A percentile compares a stretch with the other conserved stretches of the same genome.
Evolutionary conservation across 2,888 invertebrate genomes (phyloP).

Genomic region (Epistrophe grossulariae): DNA sequence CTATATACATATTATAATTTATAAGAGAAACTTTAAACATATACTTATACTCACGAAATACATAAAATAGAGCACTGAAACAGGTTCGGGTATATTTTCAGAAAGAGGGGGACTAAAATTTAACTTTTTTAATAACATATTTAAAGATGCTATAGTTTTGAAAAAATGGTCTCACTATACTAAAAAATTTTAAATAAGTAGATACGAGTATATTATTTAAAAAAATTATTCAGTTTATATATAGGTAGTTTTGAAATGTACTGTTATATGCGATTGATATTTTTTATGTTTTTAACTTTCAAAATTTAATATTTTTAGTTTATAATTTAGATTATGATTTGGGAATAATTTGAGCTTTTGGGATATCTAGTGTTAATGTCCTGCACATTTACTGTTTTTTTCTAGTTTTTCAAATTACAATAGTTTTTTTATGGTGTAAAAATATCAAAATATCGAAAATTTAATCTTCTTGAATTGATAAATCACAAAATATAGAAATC

Average conservation of each 20-base stretch:
- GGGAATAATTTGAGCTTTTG: neutral
- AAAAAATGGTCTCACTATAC: neutral
- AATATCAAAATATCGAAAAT: too few relatives aligned
- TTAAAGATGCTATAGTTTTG: neutral
- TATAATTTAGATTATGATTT: too few relatives aligned
- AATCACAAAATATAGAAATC: too few relatives aligned
- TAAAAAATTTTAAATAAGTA: neutral
- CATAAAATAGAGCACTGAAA: constrained; percentile 32
- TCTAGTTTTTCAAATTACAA: too few relatives aligned
- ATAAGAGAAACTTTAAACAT: constrained; percentile 9
- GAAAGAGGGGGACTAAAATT: neutral
- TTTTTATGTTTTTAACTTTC: neutral
- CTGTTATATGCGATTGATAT: neutral
- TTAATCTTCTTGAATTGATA: too few relatives aligned
- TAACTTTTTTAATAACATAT: neutral
- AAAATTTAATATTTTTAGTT: neutral
- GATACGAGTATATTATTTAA: too few relatives aligned
- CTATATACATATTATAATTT: neutral
- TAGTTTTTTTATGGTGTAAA: too few relatives aligned
- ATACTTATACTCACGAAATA: constrained; percentile 24
- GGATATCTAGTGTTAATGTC: neutral
- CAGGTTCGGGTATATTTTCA: neutral
- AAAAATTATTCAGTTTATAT: too few relatives aligned
- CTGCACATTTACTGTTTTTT: too few relatives aligned
- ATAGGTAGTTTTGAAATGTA: too few relatives aligned